phyloP scores from a whole-genome alignment of 35 echinoderm and acorn worm species.

The Apostichopus parvimensis region DNA sequence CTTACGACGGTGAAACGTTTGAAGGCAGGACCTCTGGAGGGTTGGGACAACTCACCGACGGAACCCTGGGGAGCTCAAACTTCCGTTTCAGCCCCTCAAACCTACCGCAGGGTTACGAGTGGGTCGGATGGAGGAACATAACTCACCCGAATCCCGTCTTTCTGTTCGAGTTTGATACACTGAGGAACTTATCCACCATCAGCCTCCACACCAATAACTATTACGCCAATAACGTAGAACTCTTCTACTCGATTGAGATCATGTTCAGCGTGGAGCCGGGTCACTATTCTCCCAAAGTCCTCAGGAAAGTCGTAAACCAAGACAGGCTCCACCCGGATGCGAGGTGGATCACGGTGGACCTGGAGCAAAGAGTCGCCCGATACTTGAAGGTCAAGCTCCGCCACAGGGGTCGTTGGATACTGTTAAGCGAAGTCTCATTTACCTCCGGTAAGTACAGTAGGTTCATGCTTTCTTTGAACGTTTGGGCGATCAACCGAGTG shows the following conservation, averaged over 20 bases:
- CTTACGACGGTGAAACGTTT: constrained; percentile 71
- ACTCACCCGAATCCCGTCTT: constrained; percentile 67
- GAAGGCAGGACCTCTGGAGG: constrained; percentile 59
- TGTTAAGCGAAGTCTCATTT: constrained; percentile 87
- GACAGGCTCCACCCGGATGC: constrained; percentile 76
- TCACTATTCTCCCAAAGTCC: constrained; percentile 49
- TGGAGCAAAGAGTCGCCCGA: constrained; percentile 77
- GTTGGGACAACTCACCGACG: constrained; percentile 89
- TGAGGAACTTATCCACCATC: constrained; percentile 85
- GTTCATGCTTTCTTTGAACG: no score
- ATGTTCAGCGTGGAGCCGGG: constrained; percentile 71
- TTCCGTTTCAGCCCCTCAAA: constrained; percentile 82
- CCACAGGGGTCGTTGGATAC: constrained; percentile 78
- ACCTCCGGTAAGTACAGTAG: constrained; percentile 84
- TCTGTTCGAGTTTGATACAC: constrained; percentile 75
- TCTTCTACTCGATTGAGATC: constrained; percentile 60
- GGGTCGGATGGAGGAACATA: constrained; percentile 88
- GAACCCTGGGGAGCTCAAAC: constrained; percentile 74
- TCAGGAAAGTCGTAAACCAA: constrained; percentile 36
- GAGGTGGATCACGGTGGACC: constrained; percentile 78
- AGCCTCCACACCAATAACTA: constrained; percentile 83
- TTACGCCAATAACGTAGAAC: constrained; percentile 72
- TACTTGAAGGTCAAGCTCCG: constrained; percentile 69
- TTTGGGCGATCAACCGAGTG: no score
- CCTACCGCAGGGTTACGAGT: constrained; percentile 75